These are phyloP conservation scores for Ernsta delagoae DNA, from an alignment of 2,888 invertebrate species.

Conservation along the genomic window DNA sequence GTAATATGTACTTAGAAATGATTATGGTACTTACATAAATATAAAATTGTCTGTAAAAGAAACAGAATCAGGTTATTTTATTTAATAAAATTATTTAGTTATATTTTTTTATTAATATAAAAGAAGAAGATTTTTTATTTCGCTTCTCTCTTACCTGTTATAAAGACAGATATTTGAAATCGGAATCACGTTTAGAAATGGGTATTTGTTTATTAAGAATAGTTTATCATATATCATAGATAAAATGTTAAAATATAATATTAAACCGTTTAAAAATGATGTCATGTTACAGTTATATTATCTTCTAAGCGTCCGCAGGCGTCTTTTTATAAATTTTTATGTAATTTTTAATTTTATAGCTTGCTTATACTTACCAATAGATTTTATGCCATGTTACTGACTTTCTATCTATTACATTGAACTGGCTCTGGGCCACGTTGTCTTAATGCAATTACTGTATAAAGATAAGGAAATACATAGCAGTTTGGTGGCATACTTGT, in stretches of 20 bases:
- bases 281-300: too few species aligned
- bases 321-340: background rate
- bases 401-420: background rate
- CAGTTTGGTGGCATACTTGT: constrained; percentile 13
- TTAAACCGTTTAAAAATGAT: background rate
- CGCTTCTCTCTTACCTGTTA: too few species aligned
- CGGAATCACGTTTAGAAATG: background rate
- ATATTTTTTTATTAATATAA: background rate
- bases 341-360: background rate
- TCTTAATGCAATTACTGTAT: background rate
- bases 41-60: too few species aligned
- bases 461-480: background rate
- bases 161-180: background rate
- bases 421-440: background rate
- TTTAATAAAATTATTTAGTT: too few species aligned
- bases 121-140: too few species aligned
- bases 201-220: too few species aligned
- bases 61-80: too few species aligned
- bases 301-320: background rate
- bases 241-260: too few species aligned
- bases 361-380: background rate
- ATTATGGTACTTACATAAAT: too few species aligned
- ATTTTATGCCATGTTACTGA: background rate
- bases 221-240: too few species aligned
- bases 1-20: too few species aligned